A percentile compares a stretch with the other conserved stretches of the same genome.
Evolutionary conservation across 2,797 vertebrate genomes (phyloP).

Genomic region (Notolabrus celidotus): DNA sequence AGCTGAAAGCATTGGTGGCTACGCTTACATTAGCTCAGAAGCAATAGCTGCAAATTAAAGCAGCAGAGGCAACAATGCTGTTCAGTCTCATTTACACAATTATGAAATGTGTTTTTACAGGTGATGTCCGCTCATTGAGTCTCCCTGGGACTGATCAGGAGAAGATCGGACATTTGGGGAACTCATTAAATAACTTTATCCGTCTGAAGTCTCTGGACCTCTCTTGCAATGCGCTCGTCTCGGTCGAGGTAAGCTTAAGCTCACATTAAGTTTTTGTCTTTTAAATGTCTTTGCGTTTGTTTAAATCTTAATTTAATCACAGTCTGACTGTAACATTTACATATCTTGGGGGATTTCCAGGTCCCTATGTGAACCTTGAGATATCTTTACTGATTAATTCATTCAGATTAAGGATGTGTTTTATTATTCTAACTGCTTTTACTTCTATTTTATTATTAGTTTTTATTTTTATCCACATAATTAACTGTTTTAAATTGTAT

Average conservation of each 20-base stretch:
- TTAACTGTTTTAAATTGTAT: too few relatives aligned
- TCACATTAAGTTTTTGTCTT: not conserved
- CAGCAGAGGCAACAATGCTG: not conserved
- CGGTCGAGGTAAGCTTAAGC: constrained; percentile 80
- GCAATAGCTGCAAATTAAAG: not conserved
- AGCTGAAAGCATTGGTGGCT: not conserved
- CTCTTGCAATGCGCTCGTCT: constrained; percentile 87
- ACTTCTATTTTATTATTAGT: too few relatives aligned
- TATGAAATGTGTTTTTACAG: constrained; percentile 60
- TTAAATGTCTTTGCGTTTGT: too few relatives aligned
- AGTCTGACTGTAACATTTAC: not conserved
- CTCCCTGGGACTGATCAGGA: constrained; percentile 86
- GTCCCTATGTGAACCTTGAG: not conserved
- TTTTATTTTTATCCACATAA: too few relatives aligned
- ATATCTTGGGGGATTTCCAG: not conserved
- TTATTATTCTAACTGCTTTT: too few relatives aligned
- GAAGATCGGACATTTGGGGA: constrained; percentile 88
- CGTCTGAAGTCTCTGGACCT: constrained; percentile 88
- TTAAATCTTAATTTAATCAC: too few relatives aligned
- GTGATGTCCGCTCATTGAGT: constrained; percentile 84
- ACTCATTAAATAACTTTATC: constrained; percentile 84
- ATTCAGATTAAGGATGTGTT: too few relatives aligned
- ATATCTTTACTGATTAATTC: too few relatives aligned
- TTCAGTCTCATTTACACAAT: not conserved
- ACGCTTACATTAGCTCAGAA: constrained; percentile 52